Conservation (phyloP, 2,797 vertebrate species). For the Phrynocephalus vlangalii region DNA sequence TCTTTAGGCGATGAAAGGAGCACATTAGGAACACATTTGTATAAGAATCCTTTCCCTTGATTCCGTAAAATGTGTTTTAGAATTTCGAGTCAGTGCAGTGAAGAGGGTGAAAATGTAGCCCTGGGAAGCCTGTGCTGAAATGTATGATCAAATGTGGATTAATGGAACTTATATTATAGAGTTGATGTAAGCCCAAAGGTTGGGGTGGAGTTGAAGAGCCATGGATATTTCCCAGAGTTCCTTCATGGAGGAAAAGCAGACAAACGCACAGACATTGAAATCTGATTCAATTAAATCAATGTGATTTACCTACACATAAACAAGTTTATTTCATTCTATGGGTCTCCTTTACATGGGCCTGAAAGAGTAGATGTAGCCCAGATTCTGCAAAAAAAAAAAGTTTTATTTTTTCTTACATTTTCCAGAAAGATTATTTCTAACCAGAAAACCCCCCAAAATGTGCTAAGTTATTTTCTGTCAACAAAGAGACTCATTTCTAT, state of each 20-base stretch:
- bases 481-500: constrained; percentile 34
- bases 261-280: not conserved
- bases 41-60: not conserved
- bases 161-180: not conserved
- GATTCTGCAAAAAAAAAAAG: not conserved
- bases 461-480: constrained; percentile 28
- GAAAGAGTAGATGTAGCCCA: not conserved
- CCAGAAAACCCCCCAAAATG: constrained; percentile 19
- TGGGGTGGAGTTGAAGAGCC: not conserved
- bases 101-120: not conserved
- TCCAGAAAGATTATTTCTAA: not conserved
- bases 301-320: too few relatives aligned
- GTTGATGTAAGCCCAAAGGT: not conserved
- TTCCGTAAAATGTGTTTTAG: not conserved
- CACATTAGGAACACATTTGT: not conserved
- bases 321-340: too few relatives aligned
- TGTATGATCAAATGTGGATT: not conserved
- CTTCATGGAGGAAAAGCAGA: not conserved
- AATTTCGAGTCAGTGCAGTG: not conserved
- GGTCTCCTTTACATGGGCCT: too few relatives aligned
- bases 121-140: not conserved
- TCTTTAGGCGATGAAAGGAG: not conserved
- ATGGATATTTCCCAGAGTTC: not conserved
- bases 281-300: too few relatives aligned
- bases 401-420: not conserved